Conservation (phyloP, 2,797 vertebrate species). For the Pogonophryne albipinna region DNA sequence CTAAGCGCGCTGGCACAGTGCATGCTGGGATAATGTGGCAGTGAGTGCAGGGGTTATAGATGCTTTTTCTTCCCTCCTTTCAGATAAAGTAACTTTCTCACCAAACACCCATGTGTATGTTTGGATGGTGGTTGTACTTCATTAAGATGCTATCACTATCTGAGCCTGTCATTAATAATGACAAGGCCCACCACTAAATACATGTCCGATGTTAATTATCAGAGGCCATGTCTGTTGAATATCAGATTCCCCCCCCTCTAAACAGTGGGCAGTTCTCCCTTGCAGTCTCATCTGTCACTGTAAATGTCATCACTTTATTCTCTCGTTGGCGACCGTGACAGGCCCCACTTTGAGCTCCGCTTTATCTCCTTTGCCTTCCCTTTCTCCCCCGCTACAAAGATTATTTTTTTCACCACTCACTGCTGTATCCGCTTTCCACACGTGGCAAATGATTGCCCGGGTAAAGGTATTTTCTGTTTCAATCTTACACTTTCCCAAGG, state of each 20-base stretch:
- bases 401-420: constrained; percentile 85
- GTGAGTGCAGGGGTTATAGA: constrained; percentile 32
- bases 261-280: constrained; percentile 89
- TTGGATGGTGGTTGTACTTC: no score
- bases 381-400: constrained; percentile 92
- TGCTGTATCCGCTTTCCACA: constrained; percentile 97
- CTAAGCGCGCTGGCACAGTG: constrained; percentile 51
- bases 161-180: constrained; percentile 89
- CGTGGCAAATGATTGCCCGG: constrained; percentile 96
- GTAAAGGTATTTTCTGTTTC: constrained; percentile 99
- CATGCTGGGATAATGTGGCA: constrained; percentile 76
- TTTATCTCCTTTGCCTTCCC: constrained; percentile 85
- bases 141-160: no score
- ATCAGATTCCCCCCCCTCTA: constrained; percentile 92
- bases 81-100: constrained; percentile 7
- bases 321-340: constrained; percentile 90
- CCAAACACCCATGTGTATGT: no score
- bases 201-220: constrained; percentile 94
- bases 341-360: constrained; percentile 86
- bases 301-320: constrained; percentile 97
- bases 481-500: constrained; percentile 99
- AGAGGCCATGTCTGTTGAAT: constrained; percentile 93
- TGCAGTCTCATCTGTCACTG: constrained; percentile 94
- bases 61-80: constrained; percentile 22
- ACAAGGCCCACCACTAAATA: constrained; percentile 89